phyloP scores from a whole-genome alignment of 2,113 vertebrate species.

The Grallaria varia region DNA sequence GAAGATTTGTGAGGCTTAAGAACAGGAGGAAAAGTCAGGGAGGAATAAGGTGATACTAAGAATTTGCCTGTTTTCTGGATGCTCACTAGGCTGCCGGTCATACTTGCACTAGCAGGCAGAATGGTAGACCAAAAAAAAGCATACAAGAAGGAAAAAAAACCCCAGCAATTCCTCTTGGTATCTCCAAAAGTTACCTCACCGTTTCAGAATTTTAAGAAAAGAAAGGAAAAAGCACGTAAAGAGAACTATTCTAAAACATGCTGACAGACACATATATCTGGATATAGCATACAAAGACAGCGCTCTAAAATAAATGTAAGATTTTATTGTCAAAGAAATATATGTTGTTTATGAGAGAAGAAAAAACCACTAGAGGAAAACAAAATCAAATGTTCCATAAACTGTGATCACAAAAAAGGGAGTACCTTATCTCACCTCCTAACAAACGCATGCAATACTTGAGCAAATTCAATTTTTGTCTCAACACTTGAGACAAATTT shows the following conservation, averaged over 20 bases:
- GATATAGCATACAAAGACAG: neutral
- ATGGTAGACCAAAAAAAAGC: neutral
- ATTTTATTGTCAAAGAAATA: neutral
- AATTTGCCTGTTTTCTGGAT: neutral
- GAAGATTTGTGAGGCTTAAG: neutral
- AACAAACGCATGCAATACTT: neutral
- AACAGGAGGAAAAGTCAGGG: neutral
- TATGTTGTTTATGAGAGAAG: neutral
- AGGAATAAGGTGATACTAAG: neutral
- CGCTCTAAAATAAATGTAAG: neutral
- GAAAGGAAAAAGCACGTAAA: neutral
- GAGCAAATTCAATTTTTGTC: neutral
- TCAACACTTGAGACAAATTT: neutral
- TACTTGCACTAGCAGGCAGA: neutral
- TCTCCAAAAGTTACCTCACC: neutral
- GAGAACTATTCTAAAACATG: neutral
- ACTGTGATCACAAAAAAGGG: neutral
- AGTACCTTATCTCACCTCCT: neutral
- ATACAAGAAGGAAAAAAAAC: neutral
- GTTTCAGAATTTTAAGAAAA: neutral
- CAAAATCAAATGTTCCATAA: neutral
- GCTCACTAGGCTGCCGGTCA: neutral
- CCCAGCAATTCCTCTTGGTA: neutral
- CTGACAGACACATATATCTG: fast-evolving
- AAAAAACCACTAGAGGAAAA: neutral